Base-by-base conservation (phyloP, 2,113 vertebrate genomes). In the Carassius auratus region DNA sequence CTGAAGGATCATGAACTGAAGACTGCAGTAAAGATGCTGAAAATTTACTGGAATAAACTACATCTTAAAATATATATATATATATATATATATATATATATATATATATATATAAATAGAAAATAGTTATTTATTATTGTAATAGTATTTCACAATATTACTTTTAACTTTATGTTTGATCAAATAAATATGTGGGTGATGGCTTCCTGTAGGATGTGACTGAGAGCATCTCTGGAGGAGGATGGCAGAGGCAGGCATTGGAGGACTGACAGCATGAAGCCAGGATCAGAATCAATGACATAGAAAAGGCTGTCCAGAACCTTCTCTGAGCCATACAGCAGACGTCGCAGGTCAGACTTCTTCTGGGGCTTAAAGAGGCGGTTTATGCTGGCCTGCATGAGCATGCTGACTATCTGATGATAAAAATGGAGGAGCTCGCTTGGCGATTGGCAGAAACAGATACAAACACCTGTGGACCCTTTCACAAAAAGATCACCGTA, bases 401-500 rank as follows among this genome's bases (percentile, higher is more conserved):
- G 78, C n/a, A 95, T 93, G 88, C 95, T 96, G 85, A 96, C 92
- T 26, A 96, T 96, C 86, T 96, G 95, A 5, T 94, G 91, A 13
- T 96, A 94, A 10, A 96, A 94, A 2, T 95, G 95, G 0, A 93
- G 85, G 17, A 95, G 91, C 85, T 96, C 95, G 14, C 80, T 85
- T 95, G 95, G 0, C 91, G 91, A 1, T 90, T 93, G 14, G 91
- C 90, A 0, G 95, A 96, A 30, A 95, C 94, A 0, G 93, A 94
- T 61, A 96, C 95, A 86, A 96, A 88, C 17, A 96, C 92, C 77
- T 96, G 86, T 0, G 95, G 95, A 0, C 94, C 95, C 52, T 95
- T 93, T 85, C 95, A 95, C 68, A 95, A 90, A 86, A 96, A 96
- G 80, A 96, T 94, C 87, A 96, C 89, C 17, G 92, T 94, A 85